Conservation (phyloP, 2,888 invertebrate species). For the Zele albiditarsus region DNA sequence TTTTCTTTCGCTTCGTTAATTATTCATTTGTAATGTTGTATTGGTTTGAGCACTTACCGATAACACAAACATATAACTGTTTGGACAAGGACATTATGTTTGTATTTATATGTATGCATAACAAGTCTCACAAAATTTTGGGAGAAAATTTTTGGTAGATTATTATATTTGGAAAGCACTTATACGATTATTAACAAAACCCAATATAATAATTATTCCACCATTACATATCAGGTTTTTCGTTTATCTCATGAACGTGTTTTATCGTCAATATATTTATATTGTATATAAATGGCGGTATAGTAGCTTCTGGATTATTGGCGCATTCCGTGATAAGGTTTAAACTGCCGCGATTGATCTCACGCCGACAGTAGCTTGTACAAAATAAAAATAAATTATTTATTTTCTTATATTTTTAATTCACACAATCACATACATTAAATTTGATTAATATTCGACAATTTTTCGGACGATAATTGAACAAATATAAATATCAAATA, state of each 20-base stretch:
- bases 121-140: not conserved
- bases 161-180: not conserved
- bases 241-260: not conserved
- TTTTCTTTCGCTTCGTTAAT: not conserved
- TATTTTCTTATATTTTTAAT: not conserved
- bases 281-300: conserved; percentile 7
- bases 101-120: not conserved
- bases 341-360: conserved; percentile 14
- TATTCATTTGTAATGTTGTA: conserved; percentile 18
- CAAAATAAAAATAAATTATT: not conserved
- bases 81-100: not conserved
- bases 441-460: not conserved
- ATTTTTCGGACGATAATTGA: not conserved
- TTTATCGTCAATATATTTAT: not conserved
- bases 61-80: not conserved
- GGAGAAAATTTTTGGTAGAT: not conserved
- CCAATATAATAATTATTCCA: not conserved
- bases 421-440: not conserved
- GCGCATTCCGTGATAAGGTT: conserved; percentile 5
- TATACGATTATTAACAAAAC: conserved; percentile 9
- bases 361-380: not conserved
- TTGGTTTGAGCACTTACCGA: not conserved
- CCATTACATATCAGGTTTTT: conserved; percentile 3
- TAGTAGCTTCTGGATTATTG: conserved; percentile 16
- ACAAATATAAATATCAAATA: not conserved